Conservation (phyloP, 2,113 vertebrate species). For the Hoplias malabaricus region DNA sequence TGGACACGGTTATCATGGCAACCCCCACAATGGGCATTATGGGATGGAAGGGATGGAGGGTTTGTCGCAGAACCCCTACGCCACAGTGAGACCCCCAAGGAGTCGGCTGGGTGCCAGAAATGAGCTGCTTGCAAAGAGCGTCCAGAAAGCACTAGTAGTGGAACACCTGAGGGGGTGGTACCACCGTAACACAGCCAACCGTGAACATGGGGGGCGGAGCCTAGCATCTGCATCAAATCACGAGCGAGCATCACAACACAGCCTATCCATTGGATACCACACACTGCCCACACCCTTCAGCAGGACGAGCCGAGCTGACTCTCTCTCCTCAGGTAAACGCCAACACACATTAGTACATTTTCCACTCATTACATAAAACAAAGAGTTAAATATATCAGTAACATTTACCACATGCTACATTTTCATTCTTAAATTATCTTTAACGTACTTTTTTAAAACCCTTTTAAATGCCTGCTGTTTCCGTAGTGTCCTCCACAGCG, state of each 20-base stretch:
- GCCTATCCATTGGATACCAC: conserved; percentile 87
- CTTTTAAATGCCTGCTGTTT: conserved; percentile 47
- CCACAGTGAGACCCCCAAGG: conserved; percentile 84
- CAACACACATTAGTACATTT: too few species aligned
- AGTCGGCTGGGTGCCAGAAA: conserved; percentile 78
- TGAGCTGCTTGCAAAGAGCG: conserved; percentile 90
- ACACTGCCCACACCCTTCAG: conserved; percentile 87
- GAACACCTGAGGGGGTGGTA: conserved; percentile 96
- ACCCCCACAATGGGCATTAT: conserved; percentile 82
- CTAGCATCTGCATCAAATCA: conserved; percentile 80
- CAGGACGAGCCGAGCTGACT: conserved; percentile 84
- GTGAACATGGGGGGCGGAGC: conserved; percentile 64
- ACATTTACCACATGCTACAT: too few species aligned
- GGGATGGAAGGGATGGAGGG: conserved; percentile 78
- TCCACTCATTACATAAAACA: too few species aligned
- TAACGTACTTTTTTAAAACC: neutral
- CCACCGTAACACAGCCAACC: conserved; percentile 84
- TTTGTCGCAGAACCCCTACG: conserved; percentile 88
- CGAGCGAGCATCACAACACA: conserved; percentile 84
- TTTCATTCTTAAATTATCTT: neutral
- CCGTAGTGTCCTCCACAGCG: conserved; percentile 87
- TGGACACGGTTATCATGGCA: conserved; percentile 79
- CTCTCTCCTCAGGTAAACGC: conserved; percentile 78
- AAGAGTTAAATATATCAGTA: too few species aligned
- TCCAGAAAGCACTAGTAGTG: conserved; percentile 93